A percentile compares a stretch with the other conserved stretches of the same genome.
These are phyloP conservation scores for Leptatherina wallacei DNA, from an alignment of 2,797 vertebrate genomes.

Conservation along the genomic window DNA sequence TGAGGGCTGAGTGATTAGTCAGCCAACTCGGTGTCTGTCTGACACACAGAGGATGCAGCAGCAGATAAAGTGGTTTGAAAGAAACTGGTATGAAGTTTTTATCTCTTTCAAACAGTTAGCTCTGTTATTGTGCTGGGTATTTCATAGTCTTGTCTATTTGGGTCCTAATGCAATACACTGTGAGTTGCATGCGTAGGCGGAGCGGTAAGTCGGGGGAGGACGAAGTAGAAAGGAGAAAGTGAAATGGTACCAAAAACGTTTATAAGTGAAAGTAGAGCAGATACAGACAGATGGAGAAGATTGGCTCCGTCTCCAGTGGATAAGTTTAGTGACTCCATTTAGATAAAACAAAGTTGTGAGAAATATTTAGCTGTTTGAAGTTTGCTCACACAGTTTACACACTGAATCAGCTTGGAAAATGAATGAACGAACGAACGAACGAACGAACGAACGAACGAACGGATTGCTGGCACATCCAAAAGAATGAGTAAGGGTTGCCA, in stretches of 20 bases:
- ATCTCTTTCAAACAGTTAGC: neutral
- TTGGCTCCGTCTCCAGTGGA: neutral
- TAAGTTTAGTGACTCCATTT: neutral
- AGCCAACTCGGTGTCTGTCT: slow-evolving; percentile 14
- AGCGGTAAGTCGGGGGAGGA: neutral
- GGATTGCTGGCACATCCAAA: too few relatives aligned
- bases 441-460: too few relatives aligned
- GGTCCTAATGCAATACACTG: neutral
- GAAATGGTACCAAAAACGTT: neutral
- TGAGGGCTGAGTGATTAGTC: slow-evolving; percentile 10
- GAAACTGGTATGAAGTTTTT: neutral
- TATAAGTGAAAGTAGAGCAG: neutral
- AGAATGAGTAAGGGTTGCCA: neutral
- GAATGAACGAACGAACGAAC: too few relatives aligned
- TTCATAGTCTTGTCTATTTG: neutral
- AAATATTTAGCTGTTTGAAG: too few relatives aligned
- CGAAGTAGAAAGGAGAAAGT: too few relatives aligned
- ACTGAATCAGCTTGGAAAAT: too few relatives aligned
- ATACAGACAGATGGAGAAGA: neutral
- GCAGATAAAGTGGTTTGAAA: slow-evolving; percentile 11
- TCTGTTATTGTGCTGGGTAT: neutral
- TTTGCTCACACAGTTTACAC: too few relatives aligned
- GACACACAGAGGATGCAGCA: slow-evolving; percentile 17
- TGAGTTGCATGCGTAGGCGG: neutral
- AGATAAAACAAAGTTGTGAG: neutral